Evolutionary conservation across 1,140 invertebrate species (phyloP).

Genomic region (Pseudomyrmex flavicornis): DNA sequence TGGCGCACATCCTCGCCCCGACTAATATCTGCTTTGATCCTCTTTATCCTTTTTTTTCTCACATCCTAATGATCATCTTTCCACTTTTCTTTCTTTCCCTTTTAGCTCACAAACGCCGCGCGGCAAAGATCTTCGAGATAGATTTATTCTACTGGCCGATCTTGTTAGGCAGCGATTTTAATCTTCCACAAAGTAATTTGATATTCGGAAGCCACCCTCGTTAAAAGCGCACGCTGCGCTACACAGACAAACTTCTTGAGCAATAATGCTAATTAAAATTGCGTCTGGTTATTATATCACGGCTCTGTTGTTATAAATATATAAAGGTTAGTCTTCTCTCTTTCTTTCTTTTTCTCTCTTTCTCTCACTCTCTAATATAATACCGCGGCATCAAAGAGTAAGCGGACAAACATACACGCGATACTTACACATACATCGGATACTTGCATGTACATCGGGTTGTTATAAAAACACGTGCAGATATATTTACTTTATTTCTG

Average conservation of each 20-base stretch:
- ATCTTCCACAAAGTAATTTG: conserved; percentile 50
- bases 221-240: conserved; percentile 15
- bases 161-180: conserved; percentile 51
- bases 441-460: not conserved
- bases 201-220: conserved; percentile 37
- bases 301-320: conserved; percentile 38
- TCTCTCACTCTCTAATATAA: not conserved
- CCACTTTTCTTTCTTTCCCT: not conserved
- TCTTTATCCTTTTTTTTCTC: not conserved
- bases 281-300: conserved; percentile 39
- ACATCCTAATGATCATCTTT: conserved; percentile 17
- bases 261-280: conserved; percentile 57
- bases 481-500: conserved; percentile 44
- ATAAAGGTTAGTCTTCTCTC: not conserved
- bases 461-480: conserved; percentile 12
- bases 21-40: conserved; percentile 43
- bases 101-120: conserved; percentile 8
- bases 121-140: conserved; percentile 15
- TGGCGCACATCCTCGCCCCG: not conserved
- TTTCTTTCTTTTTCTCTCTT: too few species aligned
- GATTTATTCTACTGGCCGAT: conserved; percentile 30
- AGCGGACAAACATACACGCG: not conserved
- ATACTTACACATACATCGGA: too few species aligned
- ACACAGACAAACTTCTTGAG: conserved; percentile 18
- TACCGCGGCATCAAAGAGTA: conserved; percentile 10